phyloP scores from a whole-genome alignment of 2,113 vertebrate genomes.

The Saguinus imperator region DNA sequence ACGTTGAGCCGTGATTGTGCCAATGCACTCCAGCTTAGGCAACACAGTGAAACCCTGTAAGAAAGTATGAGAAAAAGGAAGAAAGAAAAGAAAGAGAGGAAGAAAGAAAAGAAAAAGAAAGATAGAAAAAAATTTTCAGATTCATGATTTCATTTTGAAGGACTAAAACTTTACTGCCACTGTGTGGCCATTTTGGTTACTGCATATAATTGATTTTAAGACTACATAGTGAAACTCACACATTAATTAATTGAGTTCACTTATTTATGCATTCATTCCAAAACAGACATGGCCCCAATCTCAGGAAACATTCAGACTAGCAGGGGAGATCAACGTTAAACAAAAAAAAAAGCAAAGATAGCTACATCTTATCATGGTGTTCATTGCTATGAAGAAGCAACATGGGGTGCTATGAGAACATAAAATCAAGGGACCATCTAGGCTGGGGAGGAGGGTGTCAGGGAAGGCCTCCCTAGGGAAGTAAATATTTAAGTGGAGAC shows the following conservation, averaged over 20 bases:
- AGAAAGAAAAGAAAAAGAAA: too few relatives aligned
- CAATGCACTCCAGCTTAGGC: too few relatives aligned
- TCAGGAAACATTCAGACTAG: background rate
- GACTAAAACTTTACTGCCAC: constrained; percentile 80
- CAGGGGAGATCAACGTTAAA: background rate
- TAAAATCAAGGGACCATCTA: background rate
- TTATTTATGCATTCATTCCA: constrained; percentile 29
- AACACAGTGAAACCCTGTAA: too few relatives aligned
- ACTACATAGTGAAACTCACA: background rate
- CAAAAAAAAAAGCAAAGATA: background rate
- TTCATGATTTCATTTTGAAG: constrained; percentile 18
- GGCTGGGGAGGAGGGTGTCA: background rate
- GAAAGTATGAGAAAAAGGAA: too few relatives aligned
- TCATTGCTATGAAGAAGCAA: background rate
- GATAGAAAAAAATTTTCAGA: constrained; percentile 12
- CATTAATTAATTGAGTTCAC: constrained; percentile 7
- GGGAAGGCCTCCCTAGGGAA: background rate
- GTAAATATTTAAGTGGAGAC: background rate
- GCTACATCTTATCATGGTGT: background rate
- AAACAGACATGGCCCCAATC: background rate
- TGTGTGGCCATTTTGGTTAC: constrained; percentile 77
- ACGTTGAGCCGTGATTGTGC: too few relatives aligned
- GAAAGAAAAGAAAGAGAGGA: too few relatives aligned
- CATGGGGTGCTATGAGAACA: background rate
- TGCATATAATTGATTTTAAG: constrained; percentile 49